Base-by-base conservation (phyloP, 2,113 vertebrate genomes). In the Aegithalos caudatus region DNA sequence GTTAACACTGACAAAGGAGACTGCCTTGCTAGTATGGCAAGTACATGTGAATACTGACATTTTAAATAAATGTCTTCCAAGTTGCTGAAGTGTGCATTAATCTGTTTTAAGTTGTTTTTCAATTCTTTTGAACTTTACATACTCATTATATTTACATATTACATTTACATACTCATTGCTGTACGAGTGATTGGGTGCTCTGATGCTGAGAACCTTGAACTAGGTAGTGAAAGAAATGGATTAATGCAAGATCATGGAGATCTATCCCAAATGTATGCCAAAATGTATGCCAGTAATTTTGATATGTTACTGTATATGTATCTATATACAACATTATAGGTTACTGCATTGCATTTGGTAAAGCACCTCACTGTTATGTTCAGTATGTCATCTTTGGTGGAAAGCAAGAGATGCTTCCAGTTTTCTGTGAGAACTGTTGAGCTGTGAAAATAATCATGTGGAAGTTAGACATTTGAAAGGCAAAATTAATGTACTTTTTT, bases 251-350 rank as follows among this genome's bases (percentile, higher is more conserved):
- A n/a, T 60, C 51, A 61, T 51, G 24, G 54, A 79, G 31, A 53
- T 53, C 11, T 31, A 28, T 45, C 18, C 54, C 24, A 78, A 86
- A 57, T 56, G 15, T 31, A 28, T 48, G 12, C 58, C 29, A 77
- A 86, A 88, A 69, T 14, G 2, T 40, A 35, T 45, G 28, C 10
- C 48, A 65, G 8, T 58, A 44, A 62, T 81, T 85, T 44, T 87
- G 40, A 56, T 60, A 40, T 1, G 0, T 33, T 47, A 48, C 21
- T 48, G 4, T 29, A 1, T 27, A 1, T 35, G 3, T 60, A 6
- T 11, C 29, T 16, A 7, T 42, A 17, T 14, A 12, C 6, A 45
- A 29, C 7, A 31, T 35, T 65, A 31, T 33, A 58, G 66, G 24
- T 23, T 31, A 77, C 25, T 70, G 37, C 1, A 5, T 24, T 42